phyloP scores from a whole-genome alignment of 2,888 invertebrate species.

The Diarsia mendica region DNA sequence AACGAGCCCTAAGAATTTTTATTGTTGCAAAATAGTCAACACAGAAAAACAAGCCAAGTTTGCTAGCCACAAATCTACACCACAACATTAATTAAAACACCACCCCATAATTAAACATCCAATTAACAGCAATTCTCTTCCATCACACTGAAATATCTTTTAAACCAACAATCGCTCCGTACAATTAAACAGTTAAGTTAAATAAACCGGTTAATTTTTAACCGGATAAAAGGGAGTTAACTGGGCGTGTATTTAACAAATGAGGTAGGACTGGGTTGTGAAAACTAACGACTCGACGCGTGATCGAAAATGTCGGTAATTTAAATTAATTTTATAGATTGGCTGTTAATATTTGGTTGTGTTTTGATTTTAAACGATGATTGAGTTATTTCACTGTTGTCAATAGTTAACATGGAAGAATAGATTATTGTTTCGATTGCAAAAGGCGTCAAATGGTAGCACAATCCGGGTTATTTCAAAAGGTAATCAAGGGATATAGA shows the following conservation, averaged over 20 bases:
- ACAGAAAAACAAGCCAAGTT: neutral
- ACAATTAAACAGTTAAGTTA: slow-evolving; percentile 51
- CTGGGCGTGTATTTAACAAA: slow-evolving; percentile 48
- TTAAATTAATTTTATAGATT: slow-evolving; percentile 47
- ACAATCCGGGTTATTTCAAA: neutral
- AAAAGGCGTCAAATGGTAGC: too few relatives aligned
- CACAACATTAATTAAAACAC: slow-evolving; percentile 16
- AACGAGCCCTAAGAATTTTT: too few relatives aligned
- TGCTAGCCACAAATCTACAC: neutral
- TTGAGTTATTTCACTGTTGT: neutral
- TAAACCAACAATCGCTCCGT: slow-evolving; percentile 44
- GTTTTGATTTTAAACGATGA: neutral
- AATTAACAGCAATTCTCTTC: slow-evolving; percentile 42
- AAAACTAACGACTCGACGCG: slow-evolving; percentile 43
- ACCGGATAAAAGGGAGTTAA: slow-evolving; percentile 35
- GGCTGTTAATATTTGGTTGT: slow-evolving; percentile 36
- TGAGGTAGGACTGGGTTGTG: slow-evolving; percentile 47
- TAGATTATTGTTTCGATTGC: neutral
- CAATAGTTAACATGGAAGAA: neutral
- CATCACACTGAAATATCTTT: slow-evolving; percentile 39
- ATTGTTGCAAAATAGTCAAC: neutral
- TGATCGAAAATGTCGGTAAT: slow-evolving; percentile 38
- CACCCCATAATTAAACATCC: slow-evolving; percentile 19
- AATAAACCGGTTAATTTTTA: slow-evolving; percentile 47
- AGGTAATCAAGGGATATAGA: neutral